Percentiles rank a stretch among this genome's conserved stretches.
Evolutionary conservation across 2,888 invertebrate genomes (phyloP).

Genomic region (Heliconius ismenius): DNA sequence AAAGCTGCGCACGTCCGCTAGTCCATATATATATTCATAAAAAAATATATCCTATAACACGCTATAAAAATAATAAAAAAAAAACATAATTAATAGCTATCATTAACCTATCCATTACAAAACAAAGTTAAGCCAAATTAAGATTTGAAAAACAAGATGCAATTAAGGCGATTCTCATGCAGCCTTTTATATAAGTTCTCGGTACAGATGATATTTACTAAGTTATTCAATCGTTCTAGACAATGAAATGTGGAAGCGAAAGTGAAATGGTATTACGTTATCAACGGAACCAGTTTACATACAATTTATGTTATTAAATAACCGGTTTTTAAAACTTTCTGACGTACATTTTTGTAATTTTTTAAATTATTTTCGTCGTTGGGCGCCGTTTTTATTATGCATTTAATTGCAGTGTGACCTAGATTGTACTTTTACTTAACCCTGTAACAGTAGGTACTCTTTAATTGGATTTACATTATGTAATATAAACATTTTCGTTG

Average conservation of each 20-base stretch:
- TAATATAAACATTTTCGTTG: background rate
- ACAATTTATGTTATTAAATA: slow-evolving; percentile 44
- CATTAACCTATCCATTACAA: slow-evolving; percentile 17
- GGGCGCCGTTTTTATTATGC: background rate
- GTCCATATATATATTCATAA: background rate
- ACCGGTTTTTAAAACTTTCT: slow-evolving; percentile 41
- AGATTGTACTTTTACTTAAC: slow-evolving; percentile 8
- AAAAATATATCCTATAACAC: background rate
- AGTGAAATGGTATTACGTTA: slow-evolving; percentile 76
- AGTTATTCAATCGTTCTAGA: slow-evolving; percentile 78
- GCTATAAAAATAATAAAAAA: slow-evolving; percentile 42
- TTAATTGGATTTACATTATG: background rate
- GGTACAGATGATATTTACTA: slow-evolving; percentile 69
- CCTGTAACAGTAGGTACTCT: background rate
- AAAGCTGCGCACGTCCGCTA: too few relatives aligned
- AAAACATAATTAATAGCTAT: slow-evolving; percentile 34
- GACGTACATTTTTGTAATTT: slow-evolving; percentile 34
- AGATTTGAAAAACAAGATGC: slow-evolving; percentile 59
- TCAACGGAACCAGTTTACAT: slow-evolving; percentile 54
- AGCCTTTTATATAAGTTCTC: slow-evolving; percentile 67
- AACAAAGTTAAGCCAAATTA: slow-evolving; percentile 49
- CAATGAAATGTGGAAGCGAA: slow-evolving; percentile 77
- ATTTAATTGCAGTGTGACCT: background rate
- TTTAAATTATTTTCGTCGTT: background rate
- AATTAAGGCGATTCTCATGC: slow-evolving; percentile 73